These are phyloP conservation scores for Troides helena DNA, from an alignment of 2,888 invertebrate species.

Conservation along the genomic window DNA sequence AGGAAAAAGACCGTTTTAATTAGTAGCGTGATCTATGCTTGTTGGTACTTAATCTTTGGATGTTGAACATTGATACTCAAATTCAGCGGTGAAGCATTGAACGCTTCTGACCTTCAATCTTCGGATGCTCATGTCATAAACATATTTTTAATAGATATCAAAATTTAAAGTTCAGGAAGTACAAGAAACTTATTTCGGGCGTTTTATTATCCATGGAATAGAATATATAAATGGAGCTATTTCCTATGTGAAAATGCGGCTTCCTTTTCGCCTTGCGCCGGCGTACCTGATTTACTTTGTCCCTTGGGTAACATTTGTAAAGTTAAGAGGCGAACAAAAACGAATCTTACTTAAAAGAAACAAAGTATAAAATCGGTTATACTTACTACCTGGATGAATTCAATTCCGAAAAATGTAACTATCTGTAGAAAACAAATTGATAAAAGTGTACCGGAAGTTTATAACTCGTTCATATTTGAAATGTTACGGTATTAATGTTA, in stretches of 20 bases:
- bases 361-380: neutral
- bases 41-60: too few species aligned
- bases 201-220: neutral
- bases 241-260: neutral
- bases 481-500: too few species aligned
- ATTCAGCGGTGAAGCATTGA: too few species aligned
- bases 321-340: neutral
- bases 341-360: neutral
- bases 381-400: neutral
- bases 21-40: too few species aligned
- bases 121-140: too few species aligned
- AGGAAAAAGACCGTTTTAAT: too few species aligned
- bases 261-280: neutral
- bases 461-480: too few species aligned
- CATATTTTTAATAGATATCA: too few species aligned
- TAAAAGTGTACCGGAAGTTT: too few species aligned
- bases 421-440: neutral
- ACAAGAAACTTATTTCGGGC: neutral
- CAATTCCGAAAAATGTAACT: neutral
- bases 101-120: too few species aligned
- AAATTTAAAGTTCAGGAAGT: too few species aligned
- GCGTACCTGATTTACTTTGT: slow-evolving; percentile 3
- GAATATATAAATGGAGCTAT: neutral
- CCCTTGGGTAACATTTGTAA: slow-evolving; percentile 1
- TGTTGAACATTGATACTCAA: too few species aligned